Conservation (phyloP, 53 echinoderm and acorn worm genomes). For the Paracentrotus lividus region DNA sequence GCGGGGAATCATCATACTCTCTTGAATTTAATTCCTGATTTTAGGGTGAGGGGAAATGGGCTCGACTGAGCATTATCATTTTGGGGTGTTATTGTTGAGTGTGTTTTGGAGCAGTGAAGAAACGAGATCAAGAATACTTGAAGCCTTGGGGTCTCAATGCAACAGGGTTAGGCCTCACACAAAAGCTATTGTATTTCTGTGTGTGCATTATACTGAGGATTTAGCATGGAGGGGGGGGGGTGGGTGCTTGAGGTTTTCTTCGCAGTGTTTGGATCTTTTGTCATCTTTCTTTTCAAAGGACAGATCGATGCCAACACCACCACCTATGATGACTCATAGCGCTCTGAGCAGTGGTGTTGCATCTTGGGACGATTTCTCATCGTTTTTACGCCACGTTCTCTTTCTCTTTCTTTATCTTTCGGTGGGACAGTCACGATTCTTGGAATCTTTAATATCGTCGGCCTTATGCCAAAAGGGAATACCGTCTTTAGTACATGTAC, state of each 20-base stretch:
- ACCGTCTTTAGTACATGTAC: no score
- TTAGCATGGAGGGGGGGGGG: constrained; percentile 3
- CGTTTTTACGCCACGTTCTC: not conserved
- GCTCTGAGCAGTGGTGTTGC: constrained; percentile 16
- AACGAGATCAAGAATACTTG: constrained; percentile 1
- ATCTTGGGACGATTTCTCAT: constrained; percentile 54
- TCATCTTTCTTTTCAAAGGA: constrained; percentile 41
- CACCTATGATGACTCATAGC: constrained; percentile 42
- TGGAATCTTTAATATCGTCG: no score
- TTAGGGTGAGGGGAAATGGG: not conserved
- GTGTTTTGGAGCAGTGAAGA: not conserved
- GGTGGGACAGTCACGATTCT: constrained; percentile 36
- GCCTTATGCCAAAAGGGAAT: no score
- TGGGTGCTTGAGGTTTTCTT: not conserved
- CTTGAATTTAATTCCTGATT: not conserved
- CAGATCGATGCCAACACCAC: constrained; percentile 51
- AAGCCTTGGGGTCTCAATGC: constrained; percentile 11
- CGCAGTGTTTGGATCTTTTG: constrained; percentile 37
- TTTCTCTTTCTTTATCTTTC: not conserved
- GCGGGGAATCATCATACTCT: not conserved
- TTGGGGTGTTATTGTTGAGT: constrained; percentile 4
- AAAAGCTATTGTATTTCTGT: constrained; percentile 45
- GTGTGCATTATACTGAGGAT: constrained; percentile 27
- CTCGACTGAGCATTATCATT: not conserved
- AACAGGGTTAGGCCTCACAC: constrained; percentile 14